Base-by-base conservation (phyloP, 2,113 vertebrate genomes). In the Gallinago media region DNA sequence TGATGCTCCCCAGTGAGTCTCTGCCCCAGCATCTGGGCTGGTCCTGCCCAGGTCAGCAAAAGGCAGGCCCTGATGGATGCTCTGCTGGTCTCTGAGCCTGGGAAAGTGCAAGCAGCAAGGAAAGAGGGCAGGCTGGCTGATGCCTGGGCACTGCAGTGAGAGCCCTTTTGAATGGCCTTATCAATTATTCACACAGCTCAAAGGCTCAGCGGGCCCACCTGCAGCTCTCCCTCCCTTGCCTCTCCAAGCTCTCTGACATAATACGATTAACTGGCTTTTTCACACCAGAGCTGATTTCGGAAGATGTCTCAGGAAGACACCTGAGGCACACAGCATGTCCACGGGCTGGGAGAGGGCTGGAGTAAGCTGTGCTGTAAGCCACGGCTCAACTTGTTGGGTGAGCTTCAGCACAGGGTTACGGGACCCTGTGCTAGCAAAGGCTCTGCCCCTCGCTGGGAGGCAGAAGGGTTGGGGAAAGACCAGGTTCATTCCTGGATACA, bases 101-200 rank as follows among this genome's bases (percentile, higher is more conserved):
- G 31, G 8, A 36, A 77, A 18, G 40, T 27, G 25, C 25, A 42
- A 38, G 68, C 76, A 66, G 83, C 3, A 16, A 63, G 68, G 38
- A 59, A 20, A 4, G 40, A 29, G 54, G 26, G 47, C 2, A 11
- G 66, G 61, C 58, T 90, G 82, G 36, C 49, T 8, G 54, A 25
- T 66, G 34, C 34, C 77, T 56, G 74, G 72, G 86, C 79, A 36
- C 50, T 56, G 56, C 62, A 61, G 34, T 1, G 1, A 12, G 29
- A 92, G 62, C 68, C 86, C 76, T 42, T 82, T 15, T 6, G 32
- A 79, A 71, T 3, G 18, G 76, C 50, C 31, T 89, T 75, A 85
- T 73, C 80, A 78, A 71, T 86, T 90, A 87, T 89, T 96, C 87
- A 81, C 71, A 23, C 15, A 32, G 80, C 73, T 81, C 80, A 56